Evolutionary conservation across 2,888 invertebrate species (phyloP), one percentile per base, ranked within the genome.

Genomic region (Troides helena): DNA sequence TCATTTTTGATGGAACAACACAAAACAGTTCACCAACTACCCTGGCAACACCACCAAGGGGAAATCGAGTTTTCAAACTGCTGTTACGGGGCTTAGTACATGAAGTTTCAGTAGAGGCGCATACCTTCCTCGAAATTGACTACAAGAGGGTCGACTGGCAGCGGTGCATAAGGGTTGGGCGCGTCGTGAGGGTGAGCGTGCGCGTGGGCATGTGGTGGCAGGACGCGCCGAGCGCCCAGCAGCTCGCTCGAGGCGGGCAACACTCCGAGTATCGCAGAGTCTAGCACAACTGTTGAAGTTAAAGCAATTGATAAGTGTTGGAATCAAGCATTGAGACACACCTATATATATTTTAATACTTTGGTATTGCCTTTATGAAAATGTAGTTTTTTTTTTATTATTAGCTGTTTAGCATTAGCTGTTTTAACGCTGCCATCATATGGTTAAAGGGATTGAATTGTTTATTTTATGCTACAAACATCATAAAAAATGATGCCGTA

Each of bases 101-200:
- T 87, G 25, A 69, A 85, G 81, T 86, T 87, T 93, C 94, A 95
- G 94, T 95, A 95, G 89, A 95, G 94, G 85, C 95, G 94, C 95
- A 95, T 95, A 95, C 96, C 96, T 95, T 96, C 96, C 93, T 96
- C 96, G 89, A 96, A 95, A 93, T 95, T 95, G 83, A 96, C 95
- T 81, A 96, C 96, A 79, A 96, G 93, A 58, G 95, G 95, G 84
- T 95, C 95, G 74, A 95, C 95, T 64, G 94, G 94, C 75, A 91
- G 75, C 59, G 88, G 85, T 71, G 88, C 87, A 82, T 90, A 87
- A 6, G 88, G 84, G 76, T 80, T 81, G 74, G 83, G 84, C 66
- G 79, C 74, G 25, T 78, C 81, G 75, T 76, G 77, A 8, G 77
- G 74, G 68, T 76, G 77, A 23, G 74, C 66, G 64, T 81, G 70